These are phyloP conservation scores for Augiades crinisus DNA, from an alignment of 2,888 invertebrate genomes.

Conservation along the genomic window DNA sequence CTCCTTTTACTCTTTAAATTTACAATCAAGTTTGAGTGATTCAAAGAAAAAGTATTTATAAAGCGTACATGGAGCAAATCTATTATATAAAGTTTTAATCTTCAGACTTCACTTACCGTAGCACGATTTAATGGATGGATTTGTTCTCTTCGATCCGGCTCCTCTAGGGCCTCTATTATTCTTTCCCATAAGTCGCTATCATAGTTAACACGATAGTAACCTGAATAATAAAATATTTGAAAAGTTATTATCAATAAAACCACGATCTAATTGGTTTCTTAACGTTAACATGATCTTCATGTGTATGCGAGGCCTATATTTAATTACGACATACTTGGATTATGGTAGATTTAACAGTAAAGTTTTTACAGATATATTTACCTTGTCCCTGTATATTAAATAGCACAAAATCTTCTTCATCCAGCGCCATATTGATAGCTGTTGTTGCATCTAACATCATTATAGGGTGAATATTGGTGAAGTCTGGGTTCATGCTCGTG, in stretches of 20 bases:
- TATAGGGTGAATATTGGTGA: constrained; percentile 50
- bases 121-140: constrained; percentile 88
- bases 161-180: constrained; percentile 78
- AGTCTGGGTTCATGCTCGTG: constrained; percentile 56
- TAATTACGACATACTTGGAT: neutral
- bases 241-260: no score
- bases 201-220: constrained; percentile 87
- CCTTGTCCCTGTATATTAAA: constrained; percentile 73
- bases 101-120: constrained; percentile 47
- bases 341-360: no score
- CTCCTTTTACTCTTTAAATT: no score
- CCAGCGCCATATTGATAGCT: constrained; percentile 41
- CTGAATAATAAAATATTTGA: no score
- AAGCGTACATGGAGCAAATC: no score
- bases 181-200: constrained; percentile 84
- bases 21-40: no score
- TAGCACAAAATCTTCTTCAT: constrained; percentile 59
- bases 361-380: no score
- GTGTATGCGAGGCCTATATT: no score
- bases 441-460: constrained; percentile 41
- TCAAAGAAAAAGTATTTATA: no score
- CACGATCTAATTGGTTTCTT: no score
- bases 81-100: no score
- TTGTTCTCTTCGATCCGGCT: constrained; percentile 74
- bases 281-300: no score